These are phyloP conservation scores for Hoplodrina blanda DNA, from an alignment of 2,888 invertebrate species.

Conservation along the genomic window DNA sequence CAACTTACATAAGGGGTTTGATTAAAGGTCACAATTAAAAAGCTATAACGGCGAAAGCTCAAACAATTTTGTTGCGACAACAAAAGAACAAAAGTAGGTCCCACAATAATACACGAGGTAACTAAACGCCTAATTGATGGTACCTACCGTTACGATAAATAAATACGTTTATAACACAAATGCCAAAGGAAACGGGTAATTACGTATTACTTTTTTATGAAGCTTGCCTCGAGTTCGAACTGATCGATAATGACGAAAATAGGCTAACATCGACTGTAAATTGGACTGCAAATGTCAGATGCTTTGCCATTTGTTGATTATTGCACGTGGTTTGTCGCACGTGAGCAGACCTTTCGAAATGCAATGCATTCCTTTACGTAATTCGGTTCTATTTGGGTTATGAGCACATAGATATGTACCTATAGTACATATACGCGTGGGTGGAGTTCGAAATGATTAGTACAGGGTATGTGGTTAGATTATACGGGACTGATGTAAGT, in stretches of 20 bases:
- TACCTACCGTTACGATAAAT: slow-evolving; percentile 40
- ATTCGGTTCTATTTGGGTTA: slow-evolving; percentile 18
- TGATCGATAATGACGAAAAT: slow-evolving; percentile 66
- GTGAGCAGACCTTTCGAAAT: slow-evolving; percentile 22
- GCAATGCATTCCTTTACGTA: slow-evolving; percentile 21
- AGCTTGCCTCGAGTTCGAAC: slow-evolving; percentile 48
- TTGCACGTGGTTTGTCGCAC: slow-evolving; percentile 21
- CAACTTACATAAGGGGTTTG: neutral
- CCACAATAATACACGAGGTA: slow-evolving; percentile 18
- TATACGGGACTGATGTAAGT: slow-evolving; percentile 29
- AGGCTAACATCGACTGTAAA: slow-evolving; percentile 53
- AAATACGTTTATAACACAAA: slow-evolving; percentile 47
- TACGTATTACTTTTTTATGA: slow-evolving; percentile 63
- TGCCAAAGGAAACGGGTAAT: slow-evolving; percentile 60
- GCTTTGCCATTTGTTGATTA: slow-evolving; percentile 30
- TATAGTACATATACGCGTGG: neutral
- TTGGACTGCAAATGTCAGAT: slow-evolving; percentile 56
- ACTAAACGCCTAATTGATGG: slow-evolving; percentile 37
- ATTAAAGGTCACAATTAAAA: slow-evolving; percentile 4
- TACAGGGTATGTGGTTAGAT: slow-evolving; percentile 32
- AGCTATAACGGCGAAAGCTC: neutral
- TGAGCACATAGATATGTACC: neutral
- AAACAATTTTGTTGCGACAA: slow-evolving; percentile 17
- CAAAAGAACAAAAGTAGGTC: slow-evolving; percentile 20
- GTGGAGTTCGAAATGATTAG: slow-evolving; percentile 40